phyloP scores from a whole-genome alignment of 2,113 vertebrate genomes.

The Orcinus orca region DNA sequence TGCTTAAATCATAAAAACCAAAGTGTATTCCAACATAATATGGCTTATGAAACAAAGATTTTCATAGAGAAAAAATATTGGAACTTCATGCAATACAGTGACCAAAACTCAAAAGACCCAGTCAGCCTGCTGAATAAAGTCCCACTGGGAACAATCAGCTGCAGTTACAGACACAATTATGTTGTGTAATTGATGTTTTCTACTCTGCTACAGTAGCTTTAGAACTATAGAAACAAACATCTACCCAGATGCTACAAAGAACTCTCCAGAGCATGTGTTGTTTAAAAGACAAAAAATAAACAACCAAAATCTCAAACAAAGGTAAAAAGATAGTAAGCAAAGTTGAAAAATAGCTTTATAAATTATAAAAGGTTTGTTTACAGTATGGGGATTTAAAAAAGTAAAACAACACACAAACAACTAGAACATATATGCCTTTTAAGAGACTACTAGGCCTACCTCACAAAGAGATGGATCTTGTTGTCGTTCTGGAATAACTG shows the following conservation, averaged over 20 bases:
- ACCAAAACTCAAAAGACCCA: background rate
- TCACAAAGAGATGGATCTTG: conserved; percentile 59
- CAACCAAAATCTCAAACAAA: background rate
- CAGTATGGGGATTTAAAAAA: background rate
- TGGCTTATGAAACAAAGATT: conserved; percentile 37
- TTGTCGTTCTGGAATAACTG: conserved; percentile 53
- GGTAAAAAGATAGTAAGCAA: background rate
- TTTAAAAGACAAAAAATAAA: background rate
- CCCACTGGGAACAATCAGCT: background rate
- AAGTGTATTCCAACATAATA: conserved; percentile 13
- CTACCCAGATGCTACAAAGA: background rate
- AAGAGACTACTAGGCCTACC: conserved; percentile 45
- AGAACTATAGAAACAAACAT: conserved; percentile 12
- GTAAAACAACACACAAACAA: background rate
- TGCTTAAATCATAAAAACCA: conserved; percentile 35
- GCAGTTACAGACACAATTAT: background rate
- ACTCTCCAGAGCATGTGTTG: background rate
- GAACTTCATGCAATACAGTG: background rate
- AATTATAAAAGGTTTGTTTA: conserved; percentile 23
- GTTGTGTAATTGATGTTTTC: background rate
- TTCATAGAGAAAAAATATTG: background rate
- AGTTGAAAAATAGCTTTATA: background rate
- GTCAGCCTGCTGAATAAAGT: background rate
- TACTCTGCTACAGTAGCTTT: background rate
- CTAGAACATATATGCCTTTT: background rate